These are phyloP conservation scores for Eutolmus rufibarbis DNA, from an alignment of 2,888 invertebrate genomes.

Conservation along the genomic window DNA sequence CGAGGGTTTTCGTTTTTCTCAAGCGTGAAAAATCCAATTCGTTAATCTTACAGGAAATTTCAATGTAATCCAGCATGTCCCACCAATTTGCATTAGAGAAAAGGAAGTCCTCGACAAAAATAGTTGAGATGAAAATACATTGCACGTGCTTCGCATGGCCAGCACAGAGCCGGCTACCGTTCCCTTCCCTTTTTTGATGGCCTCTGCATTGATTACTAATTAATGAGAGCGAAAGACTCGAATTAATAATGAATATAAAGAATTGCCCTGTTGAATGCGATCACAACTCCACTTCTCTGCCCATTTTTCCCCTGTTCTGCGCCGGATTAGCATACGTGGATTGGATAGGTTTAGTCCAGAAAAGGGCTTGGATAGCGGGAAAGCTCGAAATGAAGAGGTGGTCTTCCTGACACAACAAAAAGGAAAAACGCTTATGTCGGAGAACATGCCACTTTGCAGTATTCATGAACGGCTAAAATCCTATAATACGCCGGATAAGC, in stretches of 20 bases:
- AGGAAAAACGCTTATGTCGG: not conserved
- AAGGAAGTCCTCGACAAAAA: not conserved
- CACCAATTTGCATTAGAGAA: not conserved
- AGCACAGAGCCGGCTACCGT: not conserved
- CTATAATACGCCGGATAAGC: not conserved
- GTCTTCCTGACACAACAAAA: not conserved
- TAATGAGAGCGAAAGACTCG: not conserved
- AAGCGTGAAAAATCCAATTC: not conserved
- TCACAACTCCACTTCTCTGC: not conserved
- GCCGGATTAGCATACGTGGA: not conserved
- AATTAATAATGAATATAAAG: not conserved
- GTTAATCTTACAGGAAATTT: not conserved
- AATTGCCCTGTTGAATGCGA: not conserved
- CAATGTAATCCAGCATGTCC: not conserved
- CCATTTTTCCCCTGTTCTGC: not conserved
- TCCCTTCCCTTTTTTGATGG: not conserved
- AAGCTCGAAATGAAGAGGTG: not conserved
- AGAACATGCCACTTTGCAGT: slow-evolving; percentile 20
- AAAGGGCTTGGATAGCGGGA: not conserved
- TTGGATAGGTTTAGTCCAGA: not conserved
- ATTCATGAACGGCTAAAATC: slow-evolving; percentile 19
- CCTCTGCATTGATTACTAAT: not conserved
- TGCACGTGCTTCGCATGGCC: not conserved
- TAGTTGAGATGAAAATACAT: not conserved
- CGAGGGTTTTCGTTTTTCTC: not conserved